Conservation (phyloP, 2,113 vertebrate genomes). For the Sturnira hondurensis region DNA sequence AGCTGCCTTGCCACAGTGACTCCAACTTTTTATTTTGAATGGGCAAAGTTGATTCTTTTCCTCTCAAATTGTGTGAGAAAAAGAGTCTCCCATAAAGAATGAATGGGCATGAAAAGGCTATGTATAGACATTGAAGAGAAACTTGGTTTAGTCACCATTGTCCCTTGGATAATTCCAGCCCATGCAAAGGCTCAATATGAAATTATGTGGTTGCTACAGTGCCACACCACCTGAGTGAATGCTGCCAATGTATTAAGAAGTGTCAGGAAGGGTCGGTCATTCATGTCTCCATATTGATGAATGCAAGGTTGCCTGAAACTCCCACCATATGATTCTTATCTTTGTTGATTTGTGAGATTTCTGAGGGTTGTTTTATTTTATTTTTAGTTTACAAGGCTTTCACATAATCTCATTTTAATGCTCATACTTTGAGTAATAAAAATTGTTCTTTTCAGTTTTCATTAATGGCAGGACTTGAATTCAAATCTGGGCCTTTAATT, state of each 20-base stretch:
- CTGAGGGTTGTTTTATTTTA: background rate
- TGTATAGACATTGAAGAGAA: background rate
- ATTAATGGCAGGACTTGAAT: background rate
- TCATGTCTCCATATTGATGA: rapidly evolving
- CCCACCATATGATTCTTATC: rapidly evolving
- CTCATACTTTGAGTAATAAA: background rate
- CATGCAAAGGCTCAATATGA: background rate
- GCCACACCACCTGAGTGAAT: too few relatives aligned
- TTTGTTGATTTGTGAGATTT: background rate
- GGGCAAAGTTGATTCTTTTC: background rate
- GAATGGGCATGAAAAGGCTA: background rate
- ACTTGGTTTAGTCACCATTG: background rate
- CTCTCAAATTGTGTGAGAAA: background rate
- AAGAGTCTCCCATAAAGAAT: background rate
- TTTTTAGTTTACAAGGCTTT: background rate
- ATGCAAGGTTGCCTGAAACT: too few relatives aligned
- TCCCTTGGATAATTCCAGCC: background rate
- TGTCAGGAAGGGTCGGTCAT: rapidly evolving
- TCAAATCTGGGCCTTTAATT: background rate
- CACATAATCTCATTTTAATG: background rate
- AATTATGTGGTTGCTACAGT: background rate
- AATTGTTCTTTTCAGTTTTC: background rate
- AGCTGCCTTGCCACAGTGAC: too few relatives aligned
- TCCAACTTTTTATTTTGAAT: background rate
- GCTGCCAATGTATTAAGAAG: background rate